Evolutionary conservation across 2,113 vertebrate species (phyloP).

Genomic region (Mellivora capensis): DNA sequence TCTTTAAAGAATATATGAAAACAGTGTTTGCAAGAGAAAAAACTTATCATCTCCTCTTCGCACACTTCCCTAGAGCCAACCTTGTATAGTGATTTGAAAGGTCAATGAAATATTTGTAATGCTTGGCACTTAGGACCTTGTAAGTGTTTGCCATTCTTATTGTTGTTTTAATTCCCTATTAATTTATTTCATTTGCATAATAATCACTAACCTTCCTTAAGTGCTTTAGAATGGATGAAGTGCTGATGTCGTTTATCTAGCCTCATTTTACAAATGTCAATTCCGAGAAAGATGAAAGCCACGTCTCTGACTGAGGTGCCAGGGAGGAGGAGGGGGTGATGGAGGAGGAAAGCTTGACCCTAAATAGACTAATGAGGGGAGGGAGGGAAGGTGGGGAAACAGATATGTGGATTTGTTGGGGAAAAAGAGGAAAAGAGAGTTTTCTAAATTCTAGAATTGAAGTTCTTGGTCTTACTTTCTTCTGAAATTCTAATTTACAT

Average conservation of each 20-base stretch:
- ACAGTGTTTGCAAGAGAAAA: neutral
- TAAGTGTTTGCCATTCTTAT: neutral
- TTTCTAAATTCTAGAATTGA: neutral
- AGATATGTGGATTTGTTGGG: neutral
- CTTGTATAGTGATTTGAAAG: neutral
- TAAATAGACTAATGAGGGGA: neutral
- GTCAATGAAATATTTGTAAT: neutral
- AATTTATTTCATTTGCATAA: neutral
- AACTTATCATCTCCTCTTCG: neutral
- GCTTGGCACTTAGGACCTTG: neutral
- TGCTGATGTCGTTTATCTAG: neutral
- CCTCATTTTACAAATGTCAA: neutral
- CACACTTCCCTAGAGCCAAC: neutral
- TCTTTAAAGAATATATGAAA: neutral
- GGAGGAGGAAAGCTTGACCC: constrained; percentile 1
- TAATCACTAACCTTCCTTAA: neutral
- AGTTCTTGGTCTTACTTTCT: neutral
- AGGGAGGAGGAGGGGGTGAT: neutral
- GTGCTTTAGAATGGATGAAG: neutral
- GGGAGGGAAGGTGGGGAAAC: neutral
- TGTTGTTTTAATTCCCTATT: neutral
- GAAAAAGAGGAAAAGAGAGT: neutral
- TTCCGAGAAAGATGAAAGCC: neutral
- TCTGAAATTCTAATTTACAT: neutral
- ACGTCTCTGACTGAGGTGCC: neutral